These are phyloP conservation scores for Lomographa bimaculata DNA, from an alignment of 2,888 invertebrate genomes.

Conservation along the genomic window DNA sequence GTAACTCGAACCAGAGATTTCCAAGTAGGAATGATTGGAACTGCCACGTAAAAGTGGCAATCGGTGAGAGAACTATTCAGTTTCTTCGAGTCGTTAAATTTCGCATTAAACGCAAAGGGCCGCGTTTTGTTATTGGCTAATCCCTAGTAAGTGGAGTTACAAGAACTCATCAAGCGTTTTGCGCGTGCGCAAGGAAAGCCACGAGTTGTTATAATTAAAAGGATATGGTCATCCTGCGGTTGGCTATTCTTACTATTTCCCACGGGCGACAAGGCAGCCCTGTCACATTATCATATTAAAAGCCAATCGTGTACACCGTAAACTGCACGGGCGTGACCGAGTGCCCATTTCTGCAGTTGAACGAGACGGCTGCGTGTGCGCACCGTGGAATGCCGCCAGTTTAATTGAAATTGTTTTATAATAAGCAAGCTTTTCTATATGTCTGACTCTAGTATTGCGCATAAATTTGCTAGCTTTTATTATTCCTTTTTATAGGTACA, in stretches of 20 bases:
- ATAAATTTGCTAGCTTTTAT: no score
- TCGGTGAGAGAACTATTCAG: conserved; percentile 35
- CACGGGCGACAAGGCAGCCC: conserved; percentile 47
- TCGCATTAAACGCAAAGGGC: conserved; percentile 40
- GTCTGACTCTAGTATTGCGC: no score
- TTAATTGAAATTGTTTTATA: conserved; percentile 18
- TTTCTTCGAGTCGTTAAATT: conserved; percentile 49
- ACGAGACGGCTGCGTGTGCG: conserved; percentile 9
- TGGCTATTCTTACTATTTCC: conserved; percentile 48
- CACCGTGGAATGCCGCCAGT: conserved; percentile 5
- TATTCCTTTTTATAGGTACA: no score
- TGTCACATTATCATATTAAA: conserved; percentile 60
- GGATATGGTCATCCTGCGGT: conserved; percentile 40
- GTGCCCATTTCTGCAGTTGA: conserved; percentile 41
- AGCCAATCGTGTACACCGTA: conserved; percentile 44
- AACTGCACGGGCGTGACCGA: conserved; percentile 42
- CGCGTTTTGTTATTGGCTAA: conserved; percentile 42
- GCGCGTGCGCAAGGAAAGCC: conserved; percentile 30
- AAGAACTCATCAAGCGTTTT: conserved; percentile 18
- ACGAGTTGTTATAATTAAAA: conserved; percentile 47
- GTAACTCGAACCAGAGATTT: conserved; percentile 42
- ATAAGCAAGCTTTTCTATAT: conserved; percentile 10
- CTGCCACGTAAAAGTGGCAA: conserved; percentile 37
- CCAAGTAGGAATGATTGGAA: conserved; percentile 41
- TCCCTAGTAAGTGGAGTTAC: conserved; percentile 31